These are phyloP conservation scores for Leucozona laternaria DNA, from an alignment of 2,888 invertebrate genomes.

Conservation along the genomic window DNA sequence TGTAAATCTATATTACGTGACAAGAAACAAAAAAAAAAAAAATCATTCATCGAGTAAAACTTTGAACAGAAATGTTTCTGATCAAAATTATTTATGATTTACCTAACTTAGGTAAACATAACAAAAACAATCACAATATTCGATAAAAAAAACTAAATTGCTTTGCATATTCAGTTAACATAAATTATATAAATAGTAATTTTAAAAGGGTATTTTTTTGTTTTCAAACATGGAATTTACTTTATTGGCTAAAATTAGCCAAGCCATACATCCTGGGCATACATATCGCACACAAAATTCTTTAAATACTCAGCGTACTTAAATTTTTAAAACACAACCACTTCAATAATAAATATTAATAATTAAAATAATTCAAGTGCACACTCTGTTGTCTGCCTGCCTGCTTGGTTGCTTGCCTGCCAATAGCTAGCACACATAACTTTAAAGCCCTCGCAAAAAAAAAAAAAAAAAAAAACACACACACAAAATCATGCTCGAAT, in stretches of 20 bases:
- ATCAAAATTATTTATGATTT: background rate
- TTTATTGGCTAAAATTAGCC: too few relatives aligned
- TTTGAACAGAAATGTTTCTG: background rate
- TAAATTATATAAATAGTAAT: too few relatives aligned
- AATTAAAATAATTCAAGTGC: slow-evolving; percentile 29
- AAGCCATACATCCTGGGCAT: background rate
- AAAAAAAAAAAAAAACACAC: too few relatives aligned
- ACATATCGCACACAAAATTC: background rate
- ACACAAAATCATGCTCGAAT: background rate
- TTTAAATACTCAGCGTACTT: background rate
- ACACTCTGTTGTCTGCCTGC: slow-evolving; percentile 10
- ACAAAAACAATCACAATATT: too few relatives aligned
- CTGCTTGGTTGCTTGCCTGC: background rate
- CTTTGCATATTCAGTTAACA: too few relatives aligned
- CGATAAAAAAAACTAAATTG: too few relatives aligned
- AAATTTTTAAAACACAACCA: slow-evolving; percentile 3
- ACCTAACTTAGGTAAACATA: background rate
- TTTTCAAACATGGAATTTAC: too few relatives aligned
- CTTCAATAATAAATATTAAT: slow-evolving; percentile 34
- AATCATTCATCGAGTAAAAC: background rate
- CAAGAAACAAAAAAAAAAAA: slow-evolving; percentile 7
- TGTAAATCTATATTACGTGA: slow-evolving; percentile 19
- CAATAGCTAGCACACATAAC: slow-evolving; percentile 12
- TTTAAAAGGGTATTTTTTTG: too few relatives aligned
- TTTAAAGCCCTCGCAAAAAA: background rate